phyloP scores from a whole-genome alignment of 2,888 invertebrate species.

The Stenodera caucasica region DNA sequence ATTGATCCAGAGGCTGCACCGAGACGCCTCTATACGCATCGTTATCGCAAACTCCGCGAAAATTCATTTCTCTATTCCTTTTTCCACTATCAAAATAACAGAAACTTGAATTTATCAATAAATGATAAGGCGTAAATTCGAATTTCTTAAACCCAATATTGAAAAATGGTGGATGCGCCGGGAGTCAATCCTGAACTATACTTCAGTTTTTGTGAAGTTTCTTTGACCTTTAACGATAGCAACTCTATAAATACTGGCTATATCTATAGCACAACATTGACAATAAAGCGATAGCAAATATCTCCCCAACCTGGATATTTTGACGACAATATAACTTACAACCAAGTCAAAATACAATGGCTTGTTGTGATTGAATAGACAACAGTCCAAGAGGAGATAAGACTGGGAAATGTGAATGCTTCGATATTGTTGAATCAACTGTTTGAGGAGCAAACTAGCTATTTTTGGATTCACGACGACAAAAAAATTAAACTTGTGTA shows the following conservation, averaged over 20 bases:
- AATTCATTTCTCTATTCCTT: too few species aligned
- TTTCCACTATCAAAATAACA: too few species aligned
- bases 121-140: too few species aligned
- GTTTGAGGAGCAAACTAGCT: slow-evolving; percentile 12
- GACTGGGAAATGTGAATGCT: slow-evolving; percentile 11
- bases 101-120: too few species aligned
- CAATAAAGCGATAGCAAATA: too few species aligned
- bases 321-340: slow-evolving; percentile 15
- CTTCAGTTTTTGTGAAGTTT: slow-evolving; percentile 15
- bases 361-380: slow-evolving; percentile 18
- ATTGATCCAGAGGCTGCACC: slow-evolving; percentile 44
- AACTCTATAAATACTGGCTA: slow-evolving; percentile 20
- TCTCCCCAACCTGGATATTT: too few species aligned
- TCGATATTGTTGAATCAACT: background rate
- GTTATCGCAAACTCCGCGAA: slow-evolving; percentile 36
- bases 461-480: too few species aligned
- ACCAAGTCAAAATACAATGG: slow-evolving; percentile 23
- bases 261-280: too few species aligned
- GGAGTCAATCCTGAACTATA: slow-evolving; percentile 10
- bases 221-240: slow-evolving; percentile 20
- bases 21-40: slow-evolving; percentile 40
- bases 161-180: slow-evolving; percentile 3
- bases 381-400: slow-evolving; percentile 20
- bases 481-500: background rate
- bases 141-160: too few species aligned